Base-by-base conservation (phyloP, 2,888 invertebrate genomes). In the Ceratothoa steindachneri region DNA sequence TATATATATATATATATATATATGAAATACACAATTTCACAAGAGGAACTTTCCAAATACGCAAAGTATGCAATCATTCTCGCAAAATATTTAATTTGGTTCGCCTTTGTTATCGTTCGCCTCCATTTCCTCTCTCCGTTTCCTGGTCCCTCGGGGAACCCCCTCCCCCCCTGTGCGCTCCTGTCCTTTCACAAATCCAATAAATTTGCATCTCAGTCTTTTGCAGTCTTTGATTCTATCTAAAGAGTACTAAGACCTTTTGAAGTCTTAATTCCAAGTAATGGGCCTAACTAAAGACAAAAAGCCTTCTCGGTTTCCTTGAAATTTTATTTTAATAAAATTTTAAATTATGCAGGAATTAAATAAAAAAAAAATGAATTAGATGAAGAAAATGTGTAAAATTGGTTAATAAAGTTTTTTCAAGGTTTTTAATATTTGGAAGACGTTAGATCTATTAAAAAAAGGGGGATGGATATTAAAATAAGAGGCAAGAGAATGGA, bases 251-350 rank as follows among this genome's bases (percentile, higher is more conserved):
- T 60, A 24, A 60, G 60, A 24, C 3, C 60, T 24, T 60, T 60
- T 60, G 60, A 60, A 60, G 60, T 60, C 60, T 60, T 60, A 60
- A 60, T 60, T 24, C 27, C 60, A 60, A 60, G n/a, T 60, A 60
- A 60, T 60, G 60, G 24, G 22, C 22, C 24, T 12, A 60, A n/a
- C 24, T 12, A 60, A 60, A 60, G 60, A 60, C 60, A 60, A 60
- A 60, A 24, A 60, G 60, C 22, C 60, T 24, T 24, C 27, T 55
- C 27, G 24, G 41, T 15, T 15, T 9, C 5, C 5, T 9, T 41
- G 15, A 41, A 41, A 15, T 41, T 41, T 41, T 41, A 5, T 41
- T 41, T 41, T 9, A 41, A 41, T 41, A 41, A 41, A 41, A 41
- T 41, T 41, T 41, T 15, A 41, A 41, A 41, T 9, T 41, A 9